A percentile compares a stretch with the other conserved stretches of the same genome.
Evolutionary conservation across 1,140 invertebrate genomes (phyloP).

Genomic region (Drosophila setifemur): DNA sequence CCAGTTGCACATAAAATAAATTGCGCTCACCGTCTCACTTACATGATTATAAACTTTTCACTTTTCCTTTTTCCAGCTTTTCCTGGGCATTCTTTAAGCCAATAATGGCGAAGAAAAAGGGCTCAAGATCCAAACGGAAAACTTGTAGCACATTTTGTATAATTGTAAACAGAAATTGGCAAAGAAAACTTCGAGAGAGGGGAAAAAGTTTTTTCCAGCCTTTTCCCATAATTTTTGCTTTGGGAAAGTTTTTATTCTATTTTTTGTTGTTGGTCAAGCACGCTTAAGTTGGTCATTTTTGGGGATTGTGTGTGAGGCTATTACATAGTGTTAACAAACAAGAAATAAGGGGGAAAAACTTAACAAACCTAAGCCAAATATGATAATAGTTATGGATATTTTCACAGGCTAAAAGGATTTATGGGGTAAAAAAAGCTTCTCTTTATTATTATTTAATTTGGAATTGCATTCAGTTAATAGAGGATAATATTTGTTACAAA

Average conservation of each 20-base stretch:
- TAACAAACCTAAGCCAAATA: conserved; percentile 24
- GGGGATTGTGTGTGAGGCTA: background rate
- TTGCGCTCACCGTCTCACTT: conserved; percentile 47
- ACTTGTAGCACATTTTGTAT: conserved; percentile 27
- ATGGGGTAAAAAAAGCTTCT: no score
- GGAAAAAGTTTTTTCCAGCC: conserved; percentile 6
- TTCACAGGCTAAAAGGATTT: no score
- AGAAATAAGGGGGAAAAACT: no score
- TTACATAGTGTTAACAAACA: no score
- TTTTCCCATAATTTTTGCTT: conserved; percentile 19
- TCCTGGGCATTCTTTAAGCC: background rate
- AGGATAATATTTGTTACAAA: no score
- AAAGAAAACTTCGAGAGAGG: no score
- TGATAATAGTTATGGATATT: conserved; percentile 1
- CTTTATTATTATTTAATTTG: no score
- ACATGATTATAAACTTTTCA: conserved; percentile 43
- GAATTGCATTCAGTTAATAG: no score
- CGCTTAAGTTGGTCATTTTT: background rate
- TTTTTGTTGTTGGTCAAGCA: conserved; percentile 21
- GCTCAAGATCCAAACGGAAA: background rate
- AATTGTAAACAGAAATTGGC: conserved; percentile 17
- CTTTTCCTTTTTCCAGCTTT: background rate
- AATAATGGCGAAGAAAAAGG: background rate
- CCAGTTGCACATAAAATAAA: conserved; percentile 36
- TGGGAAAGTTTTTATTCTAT: conserved; percentile 17